Base-by-base conservation (phyloP, 2,797 vertebrate species). In the Danio aesculapii region DNA sequence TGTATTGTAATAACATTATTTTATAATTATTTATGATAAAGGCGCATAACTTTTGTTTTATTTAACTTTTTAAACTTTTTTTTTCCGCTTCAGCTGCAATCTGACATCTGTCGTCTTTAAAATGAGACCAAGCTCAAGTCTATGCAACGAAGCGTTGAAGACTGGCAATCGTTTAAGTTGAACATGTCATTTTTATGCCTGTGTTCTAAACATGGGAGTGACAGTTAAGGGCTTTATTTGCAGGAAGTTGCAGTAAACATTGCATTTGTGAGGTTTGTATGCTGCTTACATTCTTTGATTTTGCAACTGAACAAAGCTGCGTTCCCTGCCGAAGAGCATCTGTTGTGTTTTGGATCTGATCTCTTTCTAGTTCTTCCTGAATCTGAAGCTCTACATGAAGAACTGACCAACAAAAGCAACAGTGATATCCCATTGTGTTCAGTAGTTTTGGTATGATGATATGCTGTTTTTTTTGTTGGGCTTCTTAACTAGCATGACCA, bases 401-500 rank as follows among this genome's bases (percentile, higher is more conserved):
- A 49, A 68, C 46, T 49, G 39, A 41, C n/a, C 0, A 11, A 71
- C 30, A 30, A 55, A 43, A 6, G 16, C 49, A 41, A 43, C 4
- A 2, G 52, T 44, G 13, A 19, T 49, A 17, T 43, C 30, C 16
- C 13, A 52, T 44, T 17, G 68, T 0, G 39, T 71, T 71, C 52
- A 8, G 10, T 71, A 55, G 68, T 39, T 6, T 55, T 30, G 10
- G 39, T 30, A 11, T 71, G 11, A 13, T 71, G 16, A 39, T 19
- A 30, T 39, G 11, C 6, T 55, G 52, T 30, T 71, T 55, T 71
- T 30, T n/a, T 71, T 19, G 39, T 50, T 17, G 43, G 69, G 16
- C 52, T 71, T 43, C 50, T 43, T 55, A 17, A 71, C 68, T 71
- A 43, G 50, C 50, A 55, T 55, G 43, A 71, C 52, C 69, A 8